Percentiles rank a stretch among this genome's conserved stretches.
These are phyloP conservation scores for Leptinotarsa texana DNA, from an alignment of 1,140 invertebrate species.

Conservation along the genomic window DNA sequence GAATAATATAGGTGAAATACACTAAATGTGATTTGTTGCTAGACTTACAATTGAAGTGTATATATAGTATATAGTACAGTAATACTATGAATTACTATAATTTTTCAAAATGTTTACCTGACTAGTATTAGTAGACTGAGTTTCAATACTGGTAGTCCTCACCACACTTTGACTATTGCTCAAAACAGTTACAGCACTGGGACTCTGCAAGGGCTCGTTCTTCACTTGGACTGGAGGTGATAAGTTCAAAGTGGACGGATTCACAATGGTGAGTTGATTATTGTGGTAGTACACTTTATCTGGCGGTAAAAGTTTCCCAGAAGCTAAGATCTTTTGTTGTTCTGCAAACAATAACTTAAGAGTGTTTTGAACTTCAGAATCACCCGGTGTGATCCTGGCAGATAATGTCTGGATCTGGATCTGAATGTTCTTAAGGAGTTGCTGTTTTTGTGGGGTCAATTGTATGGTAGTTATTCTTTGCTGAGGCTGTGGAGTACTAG, in stretches of 20 bases:
- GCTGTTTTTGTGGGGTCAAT: slow-evolving; percentile 64
- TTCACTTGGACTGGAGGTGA: slow-evolving; percentile 41
- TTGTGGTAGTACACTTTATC: slow-evolving; percentile 55
- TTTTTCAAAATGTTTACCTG: slow-evolving; percentile 29
- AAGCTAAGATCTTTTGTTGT: slow-evolving; percentile 66
- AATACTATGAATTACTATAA: neutral
- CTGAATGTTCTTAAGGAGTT: slow-evolving; percentile 64
- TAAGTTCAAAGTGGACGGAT: slow-evolving; percentile 49
- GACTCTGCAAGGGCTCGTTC: slow-evolving; percentile 44
- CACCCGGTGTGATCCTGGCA: slow-evolving; percentile 56
- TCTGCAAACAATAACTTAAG: slow-evolving; percentile 63
- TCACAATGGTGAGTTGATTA: slow-evolving; percentile 53
- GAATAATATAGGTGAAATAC: too few relatives aligned
- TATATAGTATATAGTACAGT: too few relatives aligned
- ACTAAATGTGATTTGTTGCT: too few relatives aligned
- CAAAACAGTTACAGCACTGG: slow-evolving; percentile 24
- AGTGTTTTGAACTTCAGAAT: slow-evolving; percentile 56
- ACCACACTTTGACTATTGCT: slow-evolving; percentile 31
- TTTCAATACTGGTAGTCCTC: slow-evolving; percentile 37
- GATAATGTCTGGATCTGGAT: slow-evolving; percentile 63
- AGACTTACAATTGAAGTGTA: too few relatives aligned
- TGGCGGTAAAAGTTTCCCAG: slow-evolving; percentile 65
- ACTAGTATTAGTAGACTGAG: slow-evolving; percentile 21
- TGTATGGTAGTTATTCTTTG: slow-evolving; percentile 56
- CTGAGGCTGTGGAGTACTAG: slow-evolving; percentile 43